These are phyloP conservation scores for Thermophis baileyi DNA, from an alignment of 2,113 vertebrate species.

Conservation along the genomic window DNA sequence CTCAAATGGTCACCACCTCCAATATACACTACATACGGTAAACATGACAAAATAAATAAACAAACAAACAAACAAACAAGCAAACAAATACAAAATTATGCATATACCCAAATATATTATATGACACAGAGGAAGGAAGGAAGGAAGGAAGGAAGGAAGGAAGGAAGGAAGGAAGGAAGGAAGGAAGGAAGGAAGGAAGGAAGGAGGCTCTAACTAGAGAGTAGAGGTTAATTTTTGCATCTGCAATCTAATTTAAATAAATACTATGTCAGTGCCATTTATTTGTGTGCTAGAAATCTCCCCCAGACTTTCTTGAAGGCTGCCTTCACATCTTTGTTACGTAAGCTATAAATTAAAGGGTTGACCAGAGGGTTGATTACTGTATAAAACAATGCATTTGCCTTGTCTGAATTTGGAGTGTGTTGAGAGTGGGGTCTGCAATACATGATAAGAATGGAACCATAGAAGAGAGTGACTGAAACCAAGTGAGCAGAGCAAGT, in stretches of 20 bases:
- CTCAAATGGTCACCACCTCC: too few relatives aligned
- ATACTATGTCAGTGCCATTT: not conserved
- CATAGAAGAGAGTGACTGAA: slow-evolving; percentile 35
- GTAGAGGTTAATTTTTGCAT: not conserved
- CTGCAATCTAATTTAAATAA: not conserved
- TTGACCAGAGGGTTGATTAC: slow-evolving; percentile 49
- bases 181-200: not conserved
- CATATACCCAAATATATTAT: too few relatives aligned
- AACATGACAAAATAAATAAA: too few relatives aligned
- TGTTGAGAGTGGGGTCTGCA: slow-evolving; percentile 38
- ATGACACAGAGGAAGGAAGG: too few relatives aligned
- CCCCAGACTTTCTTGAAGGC: slow-evolving; percentile 12
- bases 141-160: too few relatives aligned
- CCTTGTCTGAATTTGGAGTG: slow-evolving; percentile 49
- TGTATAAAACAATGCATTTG: slow-evolving; percentile 56
- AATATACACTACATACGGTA: too few relatives aligned
- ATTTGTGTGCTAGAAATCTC: not conserved
- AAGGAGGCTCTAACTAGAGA: not conserved
- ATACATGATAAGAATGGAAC: slow-evolving; percentile 49
- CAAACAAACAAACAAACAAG: too few relatives aligned
- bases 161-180: not conserved
- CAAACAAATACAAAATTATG: too few relatives aligned
- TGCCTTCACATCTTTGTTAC: slow-evolving; percentile 50
- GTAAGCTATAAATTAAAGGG: slow-evolving; percentile 47
- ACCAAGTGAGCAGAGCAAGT: slow-evolving; percentile 48